A percentile compares a stretch with the other conserved stretches of the same genome.
These are phyloP conservation scores for Lacerta viridis DNA, from an alignment of 2,797 vertebrate genomes.

Conservation along the genomic window DNA sequence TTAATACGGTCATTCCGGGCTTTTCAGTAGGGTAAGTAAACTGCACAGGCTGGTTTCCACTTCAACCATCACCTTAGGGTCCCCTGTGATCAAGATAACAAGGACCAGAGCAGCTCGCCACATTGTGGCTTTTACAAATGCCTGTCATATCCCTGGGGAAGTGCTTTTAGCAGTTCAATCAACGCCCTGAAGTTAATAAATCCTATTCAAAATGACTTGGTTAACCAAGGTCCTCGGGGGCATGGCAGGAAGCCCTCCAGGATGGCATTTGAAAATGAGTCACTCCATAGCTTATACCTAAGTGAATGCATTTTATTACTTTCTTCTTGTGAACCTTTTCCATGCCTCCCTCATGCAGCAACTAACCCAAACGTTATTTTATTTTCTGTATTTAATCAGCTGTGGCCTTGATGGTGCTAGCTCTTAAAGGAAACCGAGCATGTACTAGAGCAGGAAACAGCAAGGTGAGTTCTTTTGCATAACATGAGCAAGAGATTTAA, in stretches of 20 bases:
- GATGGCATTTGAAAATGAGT: slow-evolving; percentile 7
- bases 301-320: neutral
- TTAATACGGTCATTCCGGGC: neutral
- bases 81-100: slow-evolving; percentile 28
- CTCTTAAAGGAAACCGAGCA: slow-evolving; percentile 16
- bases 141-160: slow-evolving; percentile 23
- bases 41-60: neutral
- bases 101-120: neutral
- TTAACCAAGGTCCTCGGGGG: slow-evolving; percentile 34
- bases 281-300: slow-evolving; percentile 3
- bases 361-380: neutral
- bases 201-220: slow-evolving; percentile 29
- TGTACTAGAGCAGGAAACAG: neutral
- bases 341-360: neutral
- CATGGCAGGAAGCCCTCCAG: slow-evolving; percentile 19
- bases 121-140: slow-evolving; percentile 31
- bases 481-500: slow-evolving; percentile 9
- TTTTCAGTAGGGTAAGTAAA: slow-evolving; percentile 10
- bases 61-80: slow-evolving; percentile 31
- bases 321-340: slow-evolving; percentile 2
- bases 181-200: slow-evolving; percentile 40
- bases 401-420: neutral
- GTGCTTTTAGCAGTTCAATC: slow-evolving; percentile 30
- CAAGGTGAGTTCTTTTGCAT: neutral
- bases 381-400: slow-evolving; percentile 11